These are phyloP conservation scores for Adineta ricciae DNA, from an alignment of 2,888 invertebrate genomes.

Conservation along the genomic window DNA sequence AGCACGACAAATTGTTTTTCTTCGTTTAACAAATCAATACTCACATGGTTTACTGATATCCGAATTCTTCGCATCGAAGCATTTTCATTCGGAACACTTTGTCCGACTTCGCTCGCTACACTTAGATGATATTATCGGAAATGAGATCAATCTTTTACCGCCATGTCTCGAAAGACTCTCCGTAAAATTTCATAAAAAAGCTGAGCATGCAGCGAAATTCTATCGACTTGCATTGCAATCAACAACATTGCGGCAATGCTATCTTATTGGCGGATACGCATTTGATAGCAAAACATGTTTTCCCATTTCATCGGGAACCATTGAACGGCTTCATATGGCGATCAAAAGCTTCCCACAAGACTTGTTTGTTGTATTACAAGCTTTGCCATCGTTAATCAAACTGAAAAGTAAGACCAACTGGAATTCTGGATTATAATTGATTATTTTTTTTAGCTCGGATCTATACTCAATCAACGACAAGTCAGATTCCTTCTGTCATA, in stretches of 20 bases:
- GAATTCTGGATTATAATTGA: no score
- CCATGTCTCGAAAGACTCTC: neutral
- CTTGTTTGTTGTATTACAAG: neutral
- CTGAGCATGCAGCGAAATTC: neutral
- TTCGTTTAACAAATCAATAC: neutral
- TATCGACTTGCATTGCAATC: neutral
- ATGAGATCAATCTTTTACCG: neutral
- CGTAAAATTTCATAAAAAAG: constrained; percentile 1
- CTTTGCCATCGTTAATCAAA: neutral
- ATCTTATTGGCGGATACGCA: neutral
- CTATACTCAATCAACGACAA: neutral
- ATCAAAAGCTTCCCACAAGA: neutral
- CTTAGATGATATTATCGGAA: neutral
- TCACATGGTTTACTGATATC: neutral
- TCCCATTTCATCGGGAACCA: neutral
- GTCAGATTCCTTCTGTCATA: neutral
- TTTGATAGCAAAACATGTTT: neutral
- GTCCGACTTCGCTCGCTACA: neutral
- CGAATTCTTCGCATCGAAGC: neutral
- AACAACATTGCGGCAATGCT: neutral
- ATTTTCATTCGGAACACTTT: neutral
- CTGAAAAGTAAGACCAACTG: neutral
- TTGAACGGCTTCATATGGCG: neutral
- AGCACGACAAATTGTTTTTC: neutral
- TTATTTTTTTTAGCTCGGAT: neutral